These are phyloP conservation scores for Platycercus adscitus DNA, from an alignment of 2,113 vertebrate species.

Conservation along the genomic window DNA sequence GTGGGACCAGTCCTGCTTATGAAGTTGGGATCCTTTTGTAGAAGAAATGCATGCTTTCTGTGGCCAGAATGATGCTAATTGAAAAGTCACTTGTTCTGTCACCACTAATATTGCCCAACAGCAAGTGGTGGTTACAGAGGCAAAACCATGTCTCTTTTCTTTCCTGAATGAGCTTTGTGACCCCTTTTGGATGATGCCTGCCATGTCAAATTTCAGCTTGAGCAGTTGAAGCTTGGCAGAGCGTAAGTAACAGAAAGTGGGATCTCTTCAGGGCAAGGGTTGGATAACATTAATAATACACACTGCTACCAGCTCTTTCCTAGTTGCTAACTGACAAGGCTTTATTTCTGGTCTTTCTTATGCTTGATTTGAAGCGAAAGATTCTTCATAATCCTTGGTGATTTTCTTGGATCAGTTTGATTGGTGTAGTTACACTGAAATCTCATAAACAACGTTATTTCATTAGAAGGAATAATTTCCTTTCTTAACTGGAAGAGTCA, in stretches of 20 bases:
- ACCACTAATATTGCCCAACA: not conserved
- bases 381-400: not conserved
- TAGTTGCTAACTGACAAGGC: not conserved
- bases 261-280: not conserved
- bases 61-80: not conserved
- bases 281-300: conserved; percentile 22
- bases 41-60: not conserved
- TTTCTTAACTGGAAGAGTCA: not conserved
- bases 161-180: not conserved
- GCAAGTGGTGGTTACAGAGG: not conserved
- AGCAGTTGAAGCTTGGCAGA: conserved; percentile 15
- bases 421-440: not conserved
- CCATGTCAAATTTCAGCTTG: conserved; percentile 11
- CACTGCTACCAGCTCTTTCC: not conserved
- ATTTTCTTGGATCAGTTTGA: not conserved
- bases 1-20: not conserved
- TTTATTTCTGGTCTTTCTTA: not conserved
- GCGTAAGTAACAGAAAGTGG: not conserved
- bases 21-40: not conserved
- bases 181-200: not conserved
- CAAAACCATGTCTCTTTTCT: not conserved
- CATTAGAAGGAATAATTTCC: not conserved
- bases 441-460: not conserved
- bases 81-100: not conserved
- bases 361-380: not conserved